Percentiles rank a stretch among this genome's conserved stretches.
Conservation (phyloP, 2,113 vertebrate genomes). For the Protomyctophum bolini region DNA sequence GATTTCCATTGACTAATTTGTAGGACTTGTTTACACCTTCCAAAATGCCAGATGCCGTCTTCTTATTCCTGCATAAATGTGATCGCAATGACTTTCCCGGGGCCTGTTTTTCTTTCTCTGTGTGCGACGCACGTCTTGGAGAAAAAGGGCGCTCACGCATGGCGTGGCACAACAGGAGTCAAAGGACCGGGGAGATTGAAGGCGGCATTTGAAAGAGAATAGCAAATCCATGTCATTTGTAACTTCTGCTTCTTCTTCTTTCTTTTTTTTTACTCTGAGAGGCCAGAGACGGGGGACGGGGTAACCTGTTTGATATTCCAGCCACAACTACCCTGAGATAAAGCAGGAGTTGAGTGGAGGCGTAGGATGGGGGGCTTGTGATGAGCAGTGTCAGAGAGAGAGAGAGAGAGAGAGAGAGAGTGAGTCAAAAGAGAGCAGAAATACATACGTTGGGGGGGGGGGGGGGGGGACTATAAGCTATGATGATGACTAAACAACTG, state of each 20-base stretch:
- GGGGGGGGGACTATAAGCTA: neutral
- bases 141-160: no score
- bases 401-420: constrained; percentile 13
- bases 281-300: constrained; percentile 18
- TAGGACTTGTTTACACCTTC: constrained; percentile 44
- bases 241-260: constrained; percentile 36
- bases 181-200: neutral
- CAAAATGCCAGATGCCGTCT: constrained; percentile 29
- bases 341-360: constrained; percentile 6
- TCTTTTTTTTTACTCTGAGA: constrained; percentile 16
- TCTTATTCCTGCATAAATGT: constrained; percentile 8
- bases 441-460: neutral
- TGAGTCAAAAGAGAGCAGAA: constrained; percentile 3
- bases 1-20: constrained; percentile 52
- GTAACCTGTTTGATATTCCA: constrained; percentile 57
- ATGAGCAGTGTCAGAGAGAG: constrained; percentile 6
- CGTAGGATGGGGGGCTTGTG: constrained; percentile 1
- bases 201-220: constrained; percentile 24
- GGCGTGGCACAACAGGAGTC: neutral
- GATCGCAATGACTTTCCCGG: constrained; percentile 14
- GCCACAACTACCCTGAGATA: constrained; percentile 38
- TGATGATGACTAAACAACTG: neutral
- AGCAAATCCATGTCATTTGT: constrained; percentile 48
- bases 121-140: neutral
- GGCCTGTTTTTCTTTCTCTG: constrained; percentile 4